phyloP scores from a whole-genome alignment of 2,113 vertebrate genomes.

The Struthio camelus region DNA sequence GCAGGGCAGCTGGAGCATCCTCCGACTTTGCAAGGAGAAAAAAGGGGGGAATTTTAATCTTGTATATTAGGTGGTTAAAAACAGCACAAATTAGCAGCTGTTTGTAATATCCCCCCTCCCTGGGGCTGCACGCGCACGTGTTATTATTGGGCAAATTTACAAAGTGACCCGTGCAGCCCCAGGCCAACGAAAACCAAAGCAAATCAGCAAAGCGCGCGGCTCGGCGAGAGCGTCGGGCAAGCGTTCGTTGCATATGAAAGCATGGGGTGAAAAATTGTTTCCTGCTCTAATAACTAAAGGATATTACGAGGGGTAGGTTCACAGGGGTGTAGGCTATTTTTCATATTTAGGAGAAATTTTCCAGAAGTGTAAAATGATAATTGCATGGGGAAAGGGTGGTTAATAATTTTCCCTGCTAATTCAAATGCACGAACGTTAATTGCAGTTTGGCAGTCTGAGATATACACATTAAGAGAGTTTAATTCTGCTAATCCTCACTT shows the following conservation, averaged over 20 bases:
- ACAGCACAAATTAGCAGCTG: neutral
- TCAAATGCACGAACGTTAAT: slow-evolving; percentile 36
- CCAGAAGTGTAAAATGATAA: slow-evolving; percentile 36
- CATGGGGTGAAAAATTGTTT: slow-evolving; percentile 40
- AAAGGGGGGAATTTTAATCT: neutral
- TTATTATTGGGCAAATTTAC: neutral
- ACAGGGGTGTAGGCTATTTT: slow-evolving; percentile 4
- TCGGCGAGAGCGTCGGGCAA: fast-evolving
- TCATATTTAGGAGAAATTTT: slow-evolving; percentile 4
- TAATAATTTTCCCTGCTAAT: slow-evolving; percentile 62
- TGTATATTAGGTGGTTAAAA: neutral
- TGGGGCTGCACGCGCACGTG: neutral
- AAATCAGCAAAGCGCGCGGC: fast-evolving
- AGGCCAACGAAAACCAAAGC: neutral
- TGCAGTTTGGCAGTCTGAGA: slow-evolving; percentile 42
- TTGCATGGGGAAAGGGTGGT: neutral
- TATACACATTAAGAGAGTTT: slow-evolving; percentile 63
- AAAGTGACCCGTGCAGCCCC: neutral
- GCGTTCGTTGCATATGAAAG: neutral
- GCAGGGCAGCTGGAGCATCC: fast-evolving
- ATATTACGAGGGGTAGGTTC: slow-evolving; percentile 3
- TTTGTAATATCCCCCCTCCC: neutral
- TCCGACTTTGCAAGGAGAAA: neutral
- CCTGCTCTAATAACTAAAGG: slow-evolving; percentile 3
- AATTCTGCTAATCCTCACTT: slow-evolving; percentile 68